Evolutionary conservation across 2,888 invertebrate genomes (phyloP).

Genomic region (Dasysyrphus albostriatus): DNA sequence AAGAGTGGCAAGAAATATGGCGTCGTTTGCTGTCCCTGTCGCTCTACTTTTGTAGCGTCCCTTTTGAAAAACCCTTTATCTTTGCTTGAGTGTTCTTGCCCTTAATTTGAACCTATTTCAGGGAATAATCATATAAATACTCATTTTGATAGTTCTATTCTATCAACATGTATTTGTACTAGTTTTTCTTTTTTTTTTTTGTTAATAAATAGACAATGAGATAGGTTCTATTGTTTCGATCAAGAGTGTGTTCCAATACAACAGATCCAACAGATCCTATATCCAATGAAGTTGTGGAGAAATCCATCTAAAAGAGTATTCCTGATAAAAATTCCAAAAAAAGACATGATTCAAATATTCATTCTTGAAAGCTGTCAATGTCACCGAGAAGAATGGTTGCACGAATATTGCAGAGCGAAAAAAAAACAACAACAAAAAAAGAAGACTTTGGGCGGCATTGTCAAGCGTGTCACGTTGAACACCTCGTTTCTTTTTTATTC

Average conservation of each 20-base stretch:
- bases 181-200: too few species aligned
- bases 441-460: constrained; percentile 41
- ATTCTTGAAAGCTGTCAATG: constrained; percentile 4
- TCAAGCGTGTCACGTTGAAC: constrained; percentile 69
- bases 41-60: too few species aligned
- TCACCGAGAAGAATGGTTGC: not conserved
- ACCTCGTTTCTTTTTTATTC: constrained; percentile 49
- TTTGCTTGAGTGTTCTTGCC: too few species aligned
- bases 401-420: not conserved
- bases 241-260: not conserved
- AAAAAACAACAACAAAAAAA: not conserved
- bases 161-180: too few species aligned
- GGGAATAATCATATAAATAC: too few species aligned
- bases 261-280: not conserved
- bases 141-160: too few species aligned
- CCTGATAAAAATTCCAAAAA: constrained; percentile 53
- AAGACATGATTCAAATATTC: constrained; percentile 51
- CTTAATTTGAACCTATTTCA: not conserved
- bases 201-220: too few species aligned
- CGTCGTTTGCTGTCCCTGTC: too few species aligned
- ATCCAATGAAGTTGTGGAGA: not conserved
- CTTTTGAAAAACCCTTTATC: too few species aligned
- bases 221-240: not conserved
- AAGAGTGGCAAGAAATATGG: too few species aligned
- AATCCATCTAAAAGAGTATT: constrained; percentile 36